These are phyloP conservation scores for Phymorhynchus buccinoides DNA, from an alignment of 1,140 invertebrate species.

Conservation along the genomic window DNA sequence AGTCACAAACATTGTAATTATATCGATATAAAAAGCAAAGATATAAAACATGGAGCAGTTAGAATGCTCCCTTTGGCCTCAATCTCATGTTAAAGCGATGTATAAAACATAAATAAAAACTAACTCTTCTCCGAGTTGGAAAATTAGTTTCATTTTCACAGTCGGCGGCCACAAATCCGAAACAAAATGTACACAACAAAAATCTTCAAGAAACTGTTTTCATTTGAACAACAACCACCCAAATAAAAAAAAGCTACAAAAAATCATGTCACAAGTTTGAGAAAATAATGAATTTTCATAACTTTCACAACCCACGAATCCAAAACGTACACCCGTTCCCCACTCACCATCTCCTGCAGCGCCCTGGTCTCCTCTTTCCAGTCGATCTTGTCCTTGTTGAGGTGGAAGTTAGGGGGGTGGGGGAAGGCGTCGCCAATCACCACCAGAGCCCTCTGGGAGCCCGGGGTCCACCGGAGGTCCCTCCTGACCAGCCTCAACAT, in stretches of 20 bases:
- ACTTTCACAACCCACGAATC: not conserved
- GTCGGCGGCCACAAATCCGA: no score
- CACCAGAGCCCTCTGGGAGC: slow-evolving; percentile 61
- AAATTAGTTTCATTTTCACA: no score
- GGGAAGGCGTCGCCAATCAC: slow-evolving; percentile 69
- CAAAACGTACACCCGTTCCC: not conserved
- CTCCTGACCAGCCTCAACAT: slow-evolving; percentile 49
- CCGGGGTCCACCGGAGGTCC: slow-evolving; percentile 58
- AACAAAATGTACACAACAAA: no score
- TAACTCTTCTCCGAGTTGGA: no score
- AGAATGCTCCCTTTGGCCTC: no score
- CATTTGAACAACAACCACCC: no score
- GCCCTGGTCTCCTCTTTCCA: slow-evolving; percentile 60
- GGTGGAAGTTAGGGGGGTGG: slow-evolving; percentile 57
- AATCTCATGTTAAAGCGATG: no score
- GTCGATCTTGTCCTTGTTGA: slow-evolving; percentile 60
- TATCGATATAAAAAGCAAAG: no score
- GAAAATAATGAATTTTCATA: not conserved
- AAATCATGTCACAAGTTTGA: not conserved
- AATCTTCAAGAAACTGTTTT: no score
- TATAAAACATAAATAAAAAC: no score
- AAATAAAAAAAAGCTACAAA: not conserved
- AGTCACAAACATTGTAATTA: no score
- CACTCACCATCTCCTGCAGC: slow-evolving; percentile 31
- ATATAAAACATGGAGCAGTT: not conserved